Percentiles rank a stretch among this genome's conserved stretches.
Evolutionary conservation across 64 coral and sea anemone genomes (phyloP).

Genomic region (Montipora sp.): DNA sequence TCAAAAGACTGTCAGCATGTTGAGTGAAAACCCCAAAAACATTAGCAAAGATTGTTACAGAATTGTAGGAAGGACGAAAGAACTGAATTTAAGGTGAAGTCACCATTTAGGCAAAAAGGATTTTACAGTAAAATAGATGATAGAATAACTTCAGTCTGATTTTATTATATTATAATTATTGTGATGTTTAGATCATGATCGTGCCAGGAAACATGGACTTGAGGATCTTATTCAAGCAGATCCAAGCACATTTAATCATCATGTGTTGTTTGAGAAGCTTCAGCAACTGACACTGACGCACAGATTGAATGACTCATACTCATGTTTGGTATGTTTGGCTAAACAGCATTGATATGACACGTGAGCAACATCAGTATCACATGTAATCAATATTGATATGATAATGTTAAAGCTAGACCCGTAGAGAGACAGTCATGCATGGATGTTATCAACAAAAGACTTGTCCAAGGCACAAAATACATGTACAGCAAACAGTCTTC

Average conservation of each 20-base stretch:
- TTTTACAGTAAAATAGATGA: neutral
- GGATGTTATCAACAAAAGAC: too few species aligned
- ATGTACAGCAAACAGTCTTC: too few species aligned
- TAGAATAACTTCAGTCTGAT: neutral
- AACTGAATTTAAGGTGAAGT: too few species aligned
- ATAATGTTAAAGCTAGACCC: too few species aligned
- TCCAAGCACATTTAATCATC: constrained; percentile 88
- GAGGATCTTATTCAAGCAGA: constrained; percentile 94
- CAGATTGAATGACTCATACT: constrained; percentile 94
- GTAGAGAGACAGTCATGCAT: too few species aligned
- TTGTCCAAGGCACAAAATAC: too few species aligned
- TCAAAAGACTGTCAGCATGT: too few species aligned
- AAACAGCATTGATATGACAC: neutral
- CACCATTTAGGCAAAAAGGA: neutral
- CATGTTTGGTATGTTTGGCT: constrained; percentile 79
- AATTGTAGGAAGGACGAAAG: too few species aligned
- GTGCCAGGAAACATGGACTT: constrained; percentile 92
- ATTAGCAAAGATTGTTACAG: too few species aligned
- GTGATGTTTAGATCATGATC: constrained; percentile 71
- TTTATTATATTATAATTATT: neutral
- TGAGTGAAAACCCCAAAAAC: too few species aligned
- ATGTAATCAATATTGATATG: too few species aligned
- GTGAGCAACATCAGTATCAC: neutral
- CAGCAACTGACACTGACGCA: constrained; percentile 86
- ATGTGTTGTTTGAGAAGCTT: constrained; percentile 87